These are phyloP conservation scores for Ecliptopera silaceata DNA, from an alignment of 2,888 invertebrate species.

Conservation along the genomic window DNA sequence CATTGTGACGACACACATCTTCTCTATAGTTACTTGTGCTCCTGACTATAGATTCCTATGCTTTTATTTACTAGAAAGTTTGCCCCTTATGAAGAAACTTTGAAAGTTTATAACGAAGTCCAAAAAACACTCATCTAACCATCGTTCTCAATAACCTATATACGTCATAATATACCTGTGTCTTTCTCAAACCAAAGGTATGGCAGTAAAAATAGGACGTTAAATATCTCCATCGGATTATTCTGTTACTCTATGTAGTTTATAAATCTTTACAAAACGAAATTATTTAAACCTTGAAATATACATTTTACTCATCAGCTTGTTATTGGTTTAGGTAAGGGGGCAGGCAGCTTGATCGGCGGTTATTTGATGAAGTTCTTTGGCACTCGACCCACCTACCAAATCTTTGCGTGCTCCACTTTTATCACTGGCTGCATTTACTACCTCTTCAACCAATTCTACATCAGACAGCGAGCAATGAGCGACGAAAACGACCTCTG, in stretches of 20 bases:
- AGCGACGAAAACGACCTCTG: conserved; percentile 82
- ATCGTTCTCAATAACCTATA: no score
- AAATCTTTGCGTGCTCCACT: conserved; percentile 85
- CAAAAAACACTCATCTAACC: no score
- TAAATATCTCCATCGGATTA: neutral
- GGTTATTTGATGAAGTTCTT: conserved; percentile 89
- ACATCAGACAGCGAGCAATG: conserved; percentile 82
- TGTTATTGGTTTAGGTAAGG: conserved; percentile 83
- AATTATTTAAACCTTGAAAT: no score
- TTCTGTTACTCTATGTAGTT: neutral
- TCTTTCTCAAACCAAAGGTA: no score
- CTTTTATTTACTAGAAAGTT: no score
- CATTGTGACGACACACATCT: neutral
- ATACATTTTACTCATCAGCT: neutral
- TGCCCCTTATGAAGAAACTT: no score
- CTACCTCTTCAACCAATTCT: conserved; percentile 86
- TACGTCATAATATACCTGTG: no score
- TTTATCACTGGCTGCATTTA: conserved; percentile 86
- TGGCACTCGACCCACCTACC: conserved; percentile 88
- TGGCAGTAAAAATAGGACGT: no score
- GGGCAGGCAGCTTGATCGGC: conserved; percentile 88
- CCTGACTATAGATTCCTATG: no score
- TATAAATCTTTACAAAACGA: no score
- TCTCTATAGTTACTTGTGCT: no score
- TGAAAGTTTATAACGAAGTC: no score